Percentiles rank a stretch among this genome's conserved stretches.
These are phyloP conservation scores for Coenonympha glycerion DNA, from an alignment of 2,888 invertebrate species.

Conservation along the genomic window DNA sequence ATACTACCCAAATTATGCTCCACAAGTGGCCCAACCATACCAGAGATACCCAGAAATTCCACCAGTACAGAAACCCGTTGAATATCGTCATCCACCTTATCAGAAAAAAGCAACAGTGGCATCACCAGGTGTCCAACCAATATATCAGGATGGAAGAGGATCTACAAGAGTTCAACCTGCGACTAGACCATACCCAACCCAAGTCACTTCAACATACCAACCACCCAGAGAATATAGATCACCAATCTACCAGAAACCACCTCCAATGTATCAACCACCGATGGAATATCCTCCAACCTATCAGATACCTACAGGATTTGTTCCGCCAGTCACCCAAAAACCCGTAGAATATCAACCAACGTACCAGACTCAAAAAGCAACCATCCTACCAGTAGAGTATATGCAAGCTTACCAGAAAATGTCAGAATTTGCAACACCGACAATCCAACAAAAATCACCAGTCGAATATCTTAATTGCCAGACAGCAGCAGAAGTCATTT, in stretches of 20 bases:
- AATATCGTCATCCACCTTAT: neutral
- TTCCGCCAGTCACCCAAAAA: neutral
- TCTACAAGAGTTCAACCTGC: conserved; percentile 3
- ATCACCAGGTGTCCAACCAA: neutral
- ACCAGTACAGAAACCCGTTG: neutral
- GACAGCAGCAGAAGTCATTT: neutral
- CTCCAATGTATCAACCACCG: no score
- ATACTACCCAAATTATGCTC: neutral
- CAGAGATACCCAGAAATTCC: neutral
- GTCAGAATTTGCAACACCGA: neutral
- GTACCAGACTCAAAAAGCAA: neutral
- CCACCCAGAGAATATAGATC: neutral
- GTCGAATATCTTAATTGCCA: neutral
- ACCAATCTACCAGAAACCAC: neutral
- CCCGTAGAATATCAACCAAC: neutral
- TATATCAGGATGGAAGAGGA: no score
- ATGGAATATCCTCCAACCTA: neutral
- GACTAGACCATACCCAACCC: neutral
- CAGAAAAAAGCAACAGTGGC: neutral
- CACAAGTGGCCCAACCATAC: neutral
- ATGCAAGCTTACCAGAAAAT: neutral
- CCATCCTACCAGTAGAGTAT: neutral
- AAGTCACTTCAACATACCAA: neutral
- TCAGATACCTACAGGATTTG: neutral
- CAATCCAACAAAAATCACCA: neutral